These are phyloP conservation scores for Hydrolagus affinis DNA, from an alignment of 2,113 vertebrate species.

Conservation along the genomic window DNA sequence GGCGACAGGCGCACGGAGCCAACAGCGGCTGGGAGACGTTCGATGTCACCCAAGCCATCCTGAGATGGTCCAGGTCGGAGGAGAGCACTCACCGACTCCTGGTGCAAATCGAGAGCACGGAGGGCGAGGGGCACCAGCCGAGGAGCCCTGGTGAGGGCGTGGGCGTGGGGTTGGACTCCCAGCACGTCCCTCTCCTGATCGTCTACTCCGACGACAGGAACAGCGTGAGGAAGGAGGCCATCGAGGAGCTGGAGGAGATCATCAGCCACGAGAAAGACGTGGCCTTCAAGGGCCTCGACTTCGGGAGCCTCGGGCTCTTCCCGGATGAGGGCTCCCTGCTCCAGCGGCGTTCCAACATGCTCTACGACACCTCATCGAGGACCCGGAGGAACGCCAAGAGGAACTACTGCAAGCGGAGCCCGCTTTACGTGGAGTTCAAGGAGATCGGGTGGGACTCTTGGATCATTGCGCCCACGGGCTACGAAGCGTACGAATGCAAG, in stretches of 20 bases:
- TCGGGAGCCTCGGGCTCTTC: constrained; percentile 43
- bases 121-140: constrained; percentile 38
- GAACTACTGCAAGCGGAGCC: constrained; percentile 86
- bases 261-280: constrained; percentile 75
- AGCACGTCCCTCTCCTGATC: constrained; percentile 79
- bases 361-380: constrained; percentile 82
- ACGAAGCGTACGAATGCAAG: constrained; percentile 85
- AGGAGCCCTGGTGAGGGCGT: constrained; percentile 71
- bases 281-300: constrained; percentile 54
- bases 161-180: constrained; percentile 71
- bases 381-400: constrained; percentile 88
- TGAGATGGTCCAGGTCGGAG: constrained; percentile 70
- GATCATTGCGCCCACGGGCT: constrained; percentile 83
- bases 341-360: constrained; percentile 90
- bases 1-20: constrained; percentile 71
- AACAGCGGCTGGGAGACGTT: constrained; percentile 88
- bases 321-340: constrained; percentile 78
- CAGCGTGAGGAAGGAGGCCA: constrained; percentile 69
- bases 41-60: constrained; percentile 73
- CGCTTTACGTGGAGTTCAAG: constrained; percentile 89
- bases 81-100: constrained; percentile 71
- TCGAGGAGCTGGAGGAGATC: constrained; percentile 81
- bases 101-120: constrained; percentile 75
- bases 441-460: constrained; percentile 97
- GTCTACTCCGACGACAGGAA: constrained; percentile 93